phyloP scores from a whole-genome alignment of 2,888 invertebrate species.

The Temnothorax ravouxi region DNA sequence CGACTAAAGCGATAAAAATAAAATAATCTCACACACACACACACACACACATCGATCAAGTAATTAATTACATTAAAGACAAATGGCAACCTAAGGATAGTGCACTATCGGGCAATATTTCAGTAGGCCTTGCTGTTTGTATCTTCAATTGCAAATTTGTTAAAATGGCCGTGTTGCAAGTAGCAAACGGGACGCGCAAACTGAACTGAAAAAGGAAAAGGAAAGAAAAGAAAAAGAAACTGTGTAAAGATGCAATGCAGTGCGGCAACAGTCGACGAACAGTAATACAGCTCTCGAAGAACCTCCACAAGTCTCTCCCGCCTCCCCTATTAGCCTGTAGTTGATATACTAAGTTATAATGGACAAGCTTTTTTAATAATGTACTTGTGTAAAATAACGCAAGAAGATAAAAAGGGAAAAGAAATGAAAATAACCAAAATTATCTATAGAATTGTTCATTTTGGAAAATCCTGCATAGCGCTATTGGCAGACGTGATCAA shows the following conservation, averaged over 20 bases:
- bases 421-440: slow-evolving; percentile 66
- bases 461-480: slow-evolving; percentile 55
- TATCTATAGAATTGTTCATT: slow-evolving; percentile 67
- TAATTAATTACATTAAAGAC: slow-evolving; percentile 59
- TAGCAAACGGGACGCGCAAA: slow-evolving; percentile 69
- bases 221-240: background rate
- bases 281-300: slow-evolving; percentile 74
- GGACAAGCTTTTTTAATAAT: slow-evolving; percentile 83
- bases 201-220: slow-evolving; percentile 61
- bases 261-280: slow-evolving; percentile 62
- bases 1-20: slow-evolving; percentile 57
- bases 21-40: background rate
- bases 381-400: slow-evolving; percentile 80
- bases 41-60: background rate
- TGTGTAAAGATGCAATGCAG: slow-evolving; percentile 46
- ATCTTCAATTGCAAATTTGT: slow-evolving; percentile 75
- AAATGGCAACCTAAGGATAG: slow-evolving; percentile 75
- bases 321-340: slow-evolving; percentile 76
- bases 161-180: slow-evolving; percentile 68
- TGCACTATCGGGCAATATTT: slow-evolving; percentile 74
- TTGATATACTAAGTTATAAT: slow-evolving; percentile 83
- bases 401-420: slow-evolving; percentile 69
- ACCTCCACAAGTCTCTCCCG: slow-evolving; percentile 56
- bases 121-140: slow-evolving; percentile 75
- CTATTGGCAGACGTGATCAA: slow-evolving; percentile 18